Evolutionary conservation across 2,888 invertebrate genomes (phyloP).

Genomic region (Choristoneura rosaceana): DNA sequence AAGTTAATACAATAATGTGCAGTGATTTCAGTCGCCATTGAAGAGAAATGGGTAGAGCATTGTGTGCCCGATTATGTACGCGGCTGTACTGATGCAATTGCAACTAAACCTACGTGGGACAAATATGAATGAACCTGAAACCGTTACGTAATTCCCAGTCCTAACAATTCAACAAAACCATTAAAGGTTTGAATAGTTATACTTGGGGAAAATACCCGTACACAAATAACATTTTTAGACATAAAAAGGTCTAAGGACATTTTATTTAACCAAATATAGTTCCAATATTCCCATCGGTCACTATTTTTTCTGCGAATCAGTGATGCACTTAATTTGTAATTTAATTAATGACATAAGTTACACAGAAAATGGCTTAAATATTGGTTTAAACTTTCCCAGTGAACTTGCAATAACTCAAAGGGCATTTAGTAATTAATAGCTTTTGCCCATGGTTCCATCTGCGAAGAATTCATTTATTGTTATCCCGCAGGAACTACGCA

Average conservation of each 20-base stretch:
- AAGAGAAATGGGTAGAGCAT: constrained; percentile 18
- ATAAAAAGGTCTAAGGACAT: not conserved
- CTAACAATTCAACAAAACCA: constrained; percentile 3
- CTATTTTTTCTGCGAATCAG: not conserved
- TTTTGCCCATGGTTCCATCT: too few relatives aligned
- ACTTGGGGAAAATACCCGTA: not conserved
- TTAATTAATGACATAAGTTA: not conserved
- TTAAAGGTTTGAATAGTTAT: not conserved
- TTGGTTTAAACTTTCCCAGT: not conserved
- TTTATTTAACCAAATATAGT: too few relatives aligned
- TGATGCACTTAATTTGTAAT: not conserved
- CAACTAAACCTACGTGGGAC: constrained; percentile 11
- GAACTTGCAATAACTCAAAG: not conserved
- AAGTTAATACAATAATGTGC: constrained; percentile 24
- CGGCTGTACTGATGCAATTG: constrained; percentile 27
- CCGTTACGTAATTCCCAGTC: constrained; percentile 28
- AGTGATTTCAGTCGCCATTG: constrained; percentile 31
- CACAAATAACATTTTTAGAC: not conserved
- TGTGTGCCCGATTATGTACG: constrained; percentile 19
- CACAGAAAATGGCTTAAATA: not conserved
- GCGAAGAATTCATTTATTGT: too few relatives aligned
- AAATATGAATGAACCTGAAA: constrained; percentile 38
- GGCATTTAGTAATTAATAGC: too few relatives aligned
- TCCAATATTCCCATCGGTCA: not conserved
- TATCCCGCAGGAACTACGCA: too few relatives aligned